Evolutionary conservation across 1,140 invertebrate genomes (phyloP).

Genomic region (Meloidogyne hapla): DNA sequence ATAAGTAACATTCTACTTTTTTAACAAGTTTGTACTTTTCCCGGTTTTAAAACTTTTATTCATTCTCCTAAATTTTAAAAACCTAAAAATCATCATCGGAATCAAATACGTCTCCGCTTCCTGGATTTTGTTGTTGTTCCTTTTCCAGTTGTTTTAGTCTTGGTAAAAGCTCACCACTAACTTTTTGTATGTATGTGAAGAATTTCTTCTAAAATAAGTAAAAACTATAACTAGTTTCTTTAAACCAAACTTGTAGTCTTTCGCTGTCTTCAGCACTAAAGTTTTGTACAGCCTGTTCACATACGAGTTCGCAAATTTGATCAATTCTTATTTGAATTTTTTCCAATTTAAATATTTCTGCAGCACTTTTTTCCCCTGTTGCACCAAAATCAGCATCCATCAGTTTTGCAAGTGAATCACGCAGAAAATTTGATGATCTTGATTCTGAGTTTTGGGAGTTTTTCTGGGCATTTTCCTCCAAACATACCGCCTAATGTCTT

Average conservation of each 20-base stretch:
- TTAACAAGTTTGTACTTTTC: neutral
- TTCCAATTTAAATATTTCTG: conserved; percentile 35
- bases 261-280: conserved; percentile 20
- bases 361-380: conserved; percentile 1
- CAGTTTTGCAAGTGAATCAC: conserved; percentile 43
- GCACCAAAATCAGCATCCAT: conserved; percentile 33
- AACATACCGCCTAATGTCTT: conserved; percentile 33
- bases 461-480: neutral
- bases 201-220: conserved; percentile 20
- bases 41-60: neutral
- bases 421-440: conserved; percentile 35
- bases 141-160: conserved; percentile 25
- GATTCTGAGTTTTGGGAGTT: conserved; percentile 1
- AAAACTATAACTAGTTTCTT: neutral
- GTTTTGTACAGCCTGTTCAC: conserved; percentile 24
- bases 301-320: conserved; percentile 40
- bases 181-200: conserved; percentile 24
- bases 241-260: conserved; percentile 16
- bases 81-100: conserved; percentile 33
- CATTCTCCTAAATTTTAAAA: neutral
- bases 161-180: conserved; percentile 12
- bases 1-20: neutral
- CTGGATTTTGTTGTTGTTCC: neutral
- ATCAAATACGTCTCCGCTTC: neutral
- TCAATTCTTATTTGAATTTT: conserved; percentile 41